Evolutionary conservation across 2,888 invertebrate species (phyloP).

Genomic region (Megaustenia siamemsis): DNA sequence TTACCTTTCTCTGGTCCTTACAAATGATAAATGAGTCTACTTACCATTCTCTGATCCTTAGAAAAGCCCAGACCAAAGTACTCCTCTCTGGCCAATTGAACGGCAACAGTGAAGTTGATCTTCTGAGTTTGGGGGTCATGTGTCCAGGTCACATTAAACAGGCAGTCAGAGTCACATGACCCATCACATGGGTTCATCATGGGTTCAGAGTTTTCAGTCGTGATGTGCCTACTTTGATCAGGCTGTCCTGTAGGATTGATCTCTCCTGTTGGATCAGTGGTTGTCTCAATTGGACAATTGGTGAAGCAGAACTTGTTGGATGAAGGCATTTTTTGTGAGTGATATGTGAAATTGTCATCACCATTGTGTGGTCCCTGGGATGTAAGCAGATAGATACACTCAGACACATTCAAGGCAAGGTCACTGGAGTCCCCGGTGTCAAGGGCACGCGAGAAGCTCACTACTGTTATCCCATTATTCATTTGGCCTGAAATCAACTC

Average conservation of each 20-base stretch:
- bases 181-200: conserved; percentile 41
- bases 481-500: not conserved
- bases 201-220: conserved; percentile 32
- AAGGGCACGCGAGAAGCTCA: conserved; percentile 60
- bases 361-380: conserved; percentile 56
- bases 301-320: not conserved
- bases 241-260: conserved; percentile 64
- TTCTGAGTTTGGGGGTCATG: conserved; percentile 51
- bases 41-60: conserved; percentile 62
- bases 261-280: conserved; percentile 47
- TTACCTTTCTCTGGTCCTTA: no score
- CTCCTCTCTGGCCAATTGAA: conserved; percentile 47
- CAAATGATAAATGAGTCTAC: no score
- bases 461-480: conserved; percentile 46
- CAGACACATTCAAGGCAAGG: conserved; percentile 56
- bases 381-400: conserved; percentile 76
- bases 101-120: conserved; percentile 61
- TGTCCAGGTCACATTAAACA: conserved; percentile 60
- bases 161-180: conserved; percentile 27
- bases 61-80: conserved; percentile 68
- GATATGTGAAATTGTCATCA: not conserved
- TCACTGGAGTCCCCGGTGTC: conserved; percentile 57
- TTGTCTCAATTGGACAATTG: conserved; percentile 59
- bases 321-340: not conserved
- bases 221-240: not conserved